Conservation (phyloP, 2,888 invertebrate genomes). For the Philaethria dido region DNA sequence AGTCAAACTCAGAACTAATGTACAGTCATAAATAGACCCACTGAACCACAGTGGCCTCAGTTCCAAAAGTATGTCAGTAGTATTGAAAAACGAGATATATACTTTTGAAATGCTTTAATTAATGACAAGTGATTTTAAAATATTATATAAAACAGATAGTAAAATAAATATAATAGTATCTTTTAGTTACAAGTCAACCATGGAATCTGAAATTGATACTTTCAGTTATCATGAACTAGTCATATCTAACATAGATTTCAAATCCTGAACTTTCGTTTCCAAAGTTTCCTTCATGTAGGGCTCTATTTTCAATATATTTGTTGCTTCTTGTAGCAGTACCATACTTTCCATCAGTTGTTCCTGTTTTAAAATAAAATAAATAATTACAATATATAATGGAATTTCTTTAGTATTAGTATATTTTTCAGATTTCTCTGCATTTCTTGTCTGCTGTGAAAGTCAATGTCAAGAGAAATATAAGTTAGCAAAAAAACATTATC, state of each 20-base stretch:
- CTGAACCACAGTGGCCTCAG: too few relatives aligned
- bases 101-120: neutral
- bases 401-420: too few relatives aligned
- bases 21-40: too few relatives aligned
- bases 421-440: too few relatives aligned
- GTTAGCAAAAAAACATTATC: too few relatives aligned
- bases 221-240: neutral
- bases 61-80: neutral
- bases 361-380: constrained; percentile 57
- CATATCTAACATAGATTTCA: constrained; percentile 23
- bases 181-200: neutral
- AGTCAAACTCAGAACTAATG: too few relatives aligned
- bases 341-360: constrained; percentile 83
- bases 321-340: constrained; percentile 83
- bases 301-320: constrained; percentile 84
- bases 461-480: too few relatives aligned
- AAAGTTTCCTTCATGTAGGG: constrained; percentile 82
- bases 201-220: neutral
- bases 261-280: constrained; percentile 69
- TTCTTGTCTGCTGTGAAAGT: too few relatives aligned
- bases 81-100: neutral
- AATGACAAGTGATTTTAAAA: neutral
- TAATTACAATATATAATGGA: too few relatives aligned
- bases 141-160: neutral
- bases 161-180: neutral